Conservation (phyloP, 2,113 vertebrate species). For the Dasyprocta punctata region DNA sequence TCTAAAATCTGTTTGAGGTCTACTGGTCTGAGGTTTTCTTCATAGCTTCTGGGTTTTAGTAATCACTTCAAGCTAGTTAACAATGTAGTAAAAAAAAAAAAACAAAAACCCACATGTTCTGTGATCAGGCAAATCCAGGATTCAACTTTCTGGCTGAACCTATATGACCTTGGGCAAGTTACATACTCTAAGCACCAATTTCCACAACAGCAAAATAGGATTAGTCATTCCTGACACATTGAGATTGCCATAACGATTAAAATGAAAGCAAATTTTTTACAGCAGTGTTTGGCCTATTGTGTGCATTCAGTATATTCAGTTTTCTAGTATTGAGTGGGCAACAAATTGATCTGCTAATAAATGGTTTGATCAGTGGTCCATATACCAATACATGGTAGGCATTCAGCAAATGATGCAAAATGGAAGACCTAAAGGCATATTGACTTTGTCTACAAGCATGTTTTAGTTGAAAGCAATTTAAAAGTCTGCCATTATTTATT, state of each 20-base stretch:
- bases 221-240: not conserved
- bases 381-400: not conserved
- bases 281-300: not conserved
- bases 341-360: not conserved
- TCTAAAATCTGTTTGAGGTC: not conserved
- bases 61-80: not conserved
- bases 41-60: not conserved
- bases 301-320: not conserved
- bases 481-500: not conserved
- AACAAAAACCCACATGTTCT: not conserved
- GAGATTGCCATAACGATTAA: not conserved
- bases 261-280: not conserved
- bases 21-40: not conserved
- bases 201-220: not conserved
- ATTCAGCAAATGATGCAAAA: not conserved
- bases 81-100: not conserved
- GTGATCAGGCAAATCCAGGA: not conserved
- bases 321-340: not conserved
- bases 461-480: not conserved
- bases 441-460: not conserved
- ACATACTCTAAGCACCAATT: not conserved
- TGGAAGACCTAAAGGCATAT: not conserved
- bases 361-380: not conserved
- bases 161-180: not conserved
- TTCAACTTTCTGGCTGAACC: conserved; percentile 12